phyloP scores from a whole-genome alignment of 2,797 vertebrate genomes.

The Poecilia wingei region DNA sequence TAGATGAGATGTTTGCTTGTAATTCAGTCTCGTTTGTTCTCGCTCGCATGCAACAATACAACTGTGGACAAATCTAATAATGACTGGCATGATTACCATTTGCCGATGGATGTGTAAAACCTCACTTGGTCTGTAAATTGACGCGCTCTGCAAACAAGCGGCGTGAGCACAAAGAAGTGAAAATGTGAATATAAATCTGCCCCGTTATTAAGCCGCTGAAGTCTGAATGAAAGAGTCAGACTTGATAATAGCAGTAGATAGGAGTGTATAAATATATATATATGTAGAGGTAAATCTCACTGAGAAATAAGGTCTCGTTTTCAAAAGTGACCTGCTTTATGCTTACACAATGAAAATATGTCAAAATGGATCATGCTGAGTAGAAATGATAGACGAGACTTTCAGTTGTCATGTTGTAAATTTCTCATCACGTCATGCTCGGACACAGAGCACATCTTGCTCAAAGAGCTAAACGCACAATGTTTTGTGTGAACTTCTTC shows the following conservation, averaged over 20 bases:
- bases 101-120: conserved; percentile 32
- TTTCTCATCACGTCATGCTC: neutral
- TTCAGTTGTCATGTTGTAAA: neutral
- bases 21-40: conserved; percentile 25
- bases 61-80: conserved; percentile 12
- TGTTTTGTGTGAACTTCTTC: neutral
- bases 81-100: conserved; percentile 23
- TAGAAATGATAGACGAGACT: neutral
- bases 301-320: neutral
- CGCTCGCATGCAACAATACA: neutral
- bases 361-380: neutral
- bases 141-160: neutral
- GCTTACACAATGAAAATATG: neutral
- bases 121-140: neutral
- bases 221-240: neutral
- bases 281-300: neutral
- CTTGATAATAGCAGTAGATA: no score
- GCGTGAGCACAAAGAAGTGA: neutral
- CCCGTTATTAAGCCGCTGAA: neutral
- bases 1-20: conserved; percentile 19
- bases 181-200: neutral
- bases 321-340: neutral
- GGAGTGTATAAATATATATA: neutral
- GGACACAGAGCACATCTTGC: conserved; percentile 13
- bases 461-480: conserved; percentile 4